These are phyloP conservation scores for Muscicapa comitata DNA, from an alignment of 2,797 vertebrate genomes.

Conservation along the genomic window DNA sequence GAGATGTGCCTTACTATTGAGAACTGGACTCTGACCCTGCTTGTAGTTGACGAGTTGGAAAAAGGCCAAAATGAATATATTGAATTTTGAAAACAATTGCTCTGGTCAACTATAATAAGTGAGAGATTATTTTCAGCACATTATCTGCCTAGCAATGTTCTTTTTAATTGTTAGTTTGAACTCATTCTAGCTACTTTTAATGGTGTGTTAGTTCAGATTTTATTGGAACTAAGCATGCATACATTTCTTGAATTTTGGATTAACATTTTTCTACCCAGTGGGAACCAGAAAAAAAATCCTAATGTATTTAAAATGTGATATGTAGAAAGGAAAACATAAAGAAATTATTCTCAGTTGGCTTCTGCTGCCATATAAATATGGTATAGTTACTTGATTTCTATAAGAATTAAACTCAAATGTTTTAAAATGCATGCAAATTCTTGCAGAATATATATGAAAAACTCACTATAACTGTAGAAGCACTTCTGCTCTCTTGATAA, in stretches of 20 bases:
- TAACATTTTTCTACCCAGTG: slow-evolving; percentile 32
- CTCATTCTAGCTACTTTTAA: not conserved
- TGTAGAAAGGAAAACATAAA: slow-evolving; percentile 60
- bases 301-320: slow-evolving; percentile 66
- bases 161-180: slow-evolving; percentile 21
- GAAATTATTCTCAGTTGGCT: slow-evolving; percentile 55
- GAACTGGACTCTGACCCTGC: not conserved
- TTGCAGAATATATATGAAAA: slow-evolving; percentile 82
- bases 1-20: not conserved
- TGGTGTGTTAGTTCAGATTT: not conserved
- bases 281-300: slow-evolving; percentile 41
- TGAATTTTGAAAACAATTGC: not conserved
- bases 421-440: slow-evolving; percentile 83
- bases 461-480: slow-evolving; percentile 72
- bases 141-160: not conserved
- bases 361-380: slow-evolving; percentile 67
- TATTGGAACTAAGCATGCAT: not conserved
- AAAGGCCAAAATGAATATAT: not conserved
- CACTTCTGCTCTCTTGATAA: slow-evolving; percentile 81
- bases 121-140: slow-evolving; percentile 16
- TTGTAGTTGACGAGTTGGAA: not conserved
- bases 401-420: slow-evolving; percentile 80
- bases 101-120: not conserved
- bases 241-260: slow-evolving; percentile 25
- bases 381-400: slow-evolving; percentile 73